phyloP scores from a whole-genome alignment of 2,888 invertebrate genomes.

The Masnerella sp. region DNA sequence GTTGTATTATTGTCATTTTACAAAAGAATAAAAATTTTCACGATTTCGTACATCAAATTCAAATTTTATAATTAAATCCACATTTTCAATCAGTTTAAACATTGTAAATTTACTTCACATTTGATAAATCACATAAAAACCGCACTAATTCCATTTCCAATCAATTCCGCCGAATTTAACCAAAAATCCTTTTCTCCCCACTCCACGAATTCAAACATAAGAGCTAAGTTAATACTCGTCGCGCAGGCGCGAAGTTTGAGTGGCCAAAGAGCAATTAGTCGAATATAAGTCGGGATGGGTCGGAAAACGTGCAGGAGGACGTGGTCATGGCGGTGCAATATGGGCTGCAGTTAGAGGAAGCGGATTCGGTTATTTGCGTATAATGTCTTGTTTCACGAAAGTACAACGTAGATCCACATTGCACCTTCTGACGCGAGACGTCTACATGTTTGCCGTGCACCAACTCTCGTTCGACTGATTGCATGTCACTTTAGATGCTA shows the following conservation, averaged over 20 bases:
- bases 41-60: too few species aligned
- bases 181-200: constrained; percentile 24
- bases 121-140: too few species aligned
- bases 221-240: constrained; percentile 16
- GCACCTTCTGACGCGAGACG: constrained; percentile 53
- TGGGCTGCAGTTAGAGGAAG: constrained; percentile 53
- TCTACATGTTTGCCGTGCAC: constrained; percentile 54
- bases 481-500: constrained; percentile 53
- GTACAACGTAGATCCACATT: constrained; percentile 56
- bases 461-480: constrained; percentile 54
- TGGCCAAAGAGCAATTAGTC: constrained; percentile 41
- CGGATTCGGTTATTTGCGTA: constrained; percentile 56
- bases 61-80: too few species aligned
- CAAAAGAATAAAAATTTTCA: too few species aligned
- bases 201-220: background rate
- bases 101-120: too few species aligned
- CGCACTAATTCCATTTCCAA: too few species aligned
- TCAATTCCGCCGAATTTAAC: too few species aligned
- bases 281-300: constrained; percentile 46
- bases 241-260: constrained; percentile 43
- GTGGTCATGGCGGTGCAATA: constrained; percentile 48
- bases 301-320: constrained; percentile 43
- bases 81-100: too few species aligned
- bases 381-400: constrained; percentile 59
- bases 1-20: too few species aligned